Evolutionary conservation across 2,797 vertebrate species (phyloP), one percentile per base, ranked within the genome.

Genomic region (Eleutherodactylus coqui): DNA sequence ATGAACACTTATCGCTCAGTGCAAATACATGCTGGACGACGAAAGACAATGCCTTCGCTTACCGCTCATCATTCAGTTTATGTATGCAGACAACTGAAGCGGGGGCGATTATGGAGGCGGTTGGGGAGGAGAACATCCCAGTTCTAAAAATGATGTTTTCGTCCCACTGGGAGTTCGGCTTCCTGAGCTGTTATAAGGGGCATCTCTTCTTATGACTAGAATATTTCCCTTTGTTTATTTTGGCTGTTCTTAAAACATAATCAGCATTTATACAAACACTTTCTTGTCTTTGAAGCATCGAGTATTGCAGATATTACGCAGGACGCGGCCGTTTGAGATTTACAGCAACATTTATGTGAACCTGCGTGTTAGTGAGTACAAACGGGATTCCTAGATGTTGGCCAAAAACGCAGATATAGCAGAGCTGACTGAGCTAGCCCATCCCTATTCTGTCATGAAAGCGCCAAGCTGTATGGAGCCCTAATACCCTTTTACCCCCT

Each of bases 241-340:
- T n/a, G 75, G 51, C 75, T 21, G 19, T 14, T n/a, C 75, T 38
- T 77, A 36, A 77, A 55, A 55, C 29, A 47, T 49, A 77, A 53
- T 21, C 13, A 55, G 10, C 13, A 75, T 47, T 45, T 45, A n/a
- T 16, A 16, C 41, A n/a, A 73, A 69, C 64, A 69, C 19, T 36
- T 69, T 38, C 17, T 36, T 70, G 67, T 38, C 21, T 24, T 70
- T 1, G 13, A 70, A 38, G 41, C 67, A 70, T 41, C 67, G n/a
- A 70, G 41, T 6, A n/a, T n/a, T n/a, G n/a, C n/a, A 67, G 62
- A 67, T 34, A 34, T 62, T 29, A 62, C 29, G 4, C 16, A 69
- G 34, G 34, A 36, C 64, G 16, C 21, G 64, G 38, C 29, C 6
- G 62, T 36, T 64, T 69, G 32, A 38, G 29, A 69, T 69, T 9